phyloP scores from a whole-genome alignment of 2,888 invertebrate species.

The Cacoxenus indagator region DNA sequence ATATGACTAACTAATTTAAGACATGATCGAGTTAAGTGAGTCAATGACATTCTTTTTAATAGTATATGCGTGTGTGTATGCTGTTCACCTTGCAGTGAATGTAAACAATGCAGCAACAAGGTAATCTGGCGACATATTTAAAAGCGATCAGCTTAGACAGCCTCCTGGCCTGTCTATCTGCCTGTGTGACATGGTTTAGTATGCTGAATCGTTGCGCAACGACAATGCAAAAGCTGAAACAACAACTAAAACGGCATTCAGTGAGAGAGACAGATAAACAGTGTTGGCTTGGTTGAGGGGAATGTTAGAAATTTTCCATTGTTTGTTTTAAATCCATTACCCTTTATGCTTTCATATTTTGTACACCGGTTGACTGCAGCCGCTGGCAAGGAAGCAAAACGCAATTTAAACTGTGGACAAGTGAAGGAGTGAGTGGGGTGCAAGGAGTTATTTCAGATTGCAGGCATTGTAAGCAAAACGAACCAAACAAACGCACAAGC shows the following conservation, averaged over 20 bases:
- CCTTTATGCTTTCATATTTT: constrained; percentile 45
- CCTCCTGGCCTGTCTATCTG: not conserved
- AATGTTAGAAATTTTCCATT: constrained; percentile 26
- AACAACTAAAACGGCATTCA: not conserved
- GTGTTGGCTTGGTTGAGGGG: not conserved
- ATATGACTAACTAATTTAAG: constrained; percentile 59
- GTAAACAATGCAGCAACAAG: constrained; percentile 9
- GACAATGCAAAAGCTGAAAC: not conserved
- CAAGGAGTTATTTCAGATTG: not conserved
- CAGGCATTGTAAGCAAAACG: not conserved
- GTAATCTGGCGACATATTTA: constrained; percentile 20
- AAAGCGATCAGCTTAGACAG: constrained; percentile 6
- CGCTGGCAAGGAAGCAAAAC: constrained; percentile 5
- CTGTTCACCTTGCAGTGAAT: constrained; percentile 9
- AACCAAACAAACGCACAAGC: not conserved
- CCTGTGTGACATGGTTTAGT: constrained; percentile 13
- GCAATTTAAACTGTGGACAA: constrained; percentile 11
- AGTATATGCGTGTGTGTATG: constrained; percentile 5
- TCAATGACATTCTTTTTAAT: constrained; percentile 33
- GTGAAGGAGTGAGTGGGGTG: not conserved
- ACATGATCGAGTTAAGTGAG: constrained; percentile 55
- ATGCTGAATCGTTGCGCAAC: constrained; percentile 25
- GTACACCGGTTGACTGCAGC: constrained; percentile 26
- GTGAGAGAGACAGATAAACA: not conserved
- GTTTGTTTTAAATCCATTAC: constrained; percentile 50